phyloP scores from a whole-genome alignment of 2,888 invertebrate species.

The Amphimallon solstitiale region DNA sequence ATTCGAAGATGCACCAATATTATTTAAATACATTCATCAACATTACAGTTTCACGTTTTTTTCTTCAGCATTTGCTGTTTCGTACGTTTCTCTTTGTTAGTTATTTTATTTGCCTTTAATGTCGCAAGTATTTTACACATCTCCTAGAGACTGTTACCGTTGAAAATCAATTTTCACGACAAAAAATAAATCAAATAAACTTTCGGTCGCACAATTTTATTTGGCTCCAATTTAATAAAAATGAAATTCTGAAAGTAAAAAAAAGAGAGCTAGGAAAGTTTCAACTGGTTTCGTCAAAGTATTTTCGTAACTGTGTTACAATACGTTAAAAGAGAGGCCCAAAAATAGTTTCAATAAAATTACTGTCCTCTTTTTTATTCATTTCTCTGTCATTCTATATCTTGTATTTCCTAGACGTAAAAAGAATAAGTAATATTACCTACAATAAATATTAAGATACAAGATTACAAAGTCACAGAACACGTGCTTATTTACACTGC shows the following conservation, averaged over 20 bases:
- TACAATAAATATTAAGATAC: too few species aligned
- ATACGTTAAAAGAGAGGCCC: too few species aligned
- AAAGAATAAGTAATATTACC: too few species aligned
- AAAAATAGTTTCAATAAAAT: too few species aligned
- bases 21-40: too few species aligned
- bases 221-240: constrained; percentile 9
- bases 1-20: too few species aligned
- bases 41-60: too few species aligned
- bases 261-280: not conserved
- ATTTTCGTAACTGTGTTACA: not conserved
- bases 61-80: not conserved
- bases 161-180: constrained; percentile 3
- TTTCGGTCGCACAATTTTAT: not conserved
- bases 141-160: not conserved
- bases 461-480: too few species aligned
- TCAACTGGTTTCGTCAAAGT: not conserved
- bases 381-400: too few species aligned
- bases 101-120: constrained; percentile 8
- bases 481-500: too few species aligned
- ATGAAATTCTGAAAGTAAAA: constrained; percentile 17
- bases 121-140: constrained; percentile 2
- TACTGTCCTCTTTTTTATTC: too few species aligned
- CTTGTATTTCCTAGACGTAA: too few species aligned
- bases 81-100: not conserved
- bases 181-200: constrained; percentile 20